Conservation (phyloP, 2,113 vertebrate species). For the Dipodomys spectabilis region DNA sequence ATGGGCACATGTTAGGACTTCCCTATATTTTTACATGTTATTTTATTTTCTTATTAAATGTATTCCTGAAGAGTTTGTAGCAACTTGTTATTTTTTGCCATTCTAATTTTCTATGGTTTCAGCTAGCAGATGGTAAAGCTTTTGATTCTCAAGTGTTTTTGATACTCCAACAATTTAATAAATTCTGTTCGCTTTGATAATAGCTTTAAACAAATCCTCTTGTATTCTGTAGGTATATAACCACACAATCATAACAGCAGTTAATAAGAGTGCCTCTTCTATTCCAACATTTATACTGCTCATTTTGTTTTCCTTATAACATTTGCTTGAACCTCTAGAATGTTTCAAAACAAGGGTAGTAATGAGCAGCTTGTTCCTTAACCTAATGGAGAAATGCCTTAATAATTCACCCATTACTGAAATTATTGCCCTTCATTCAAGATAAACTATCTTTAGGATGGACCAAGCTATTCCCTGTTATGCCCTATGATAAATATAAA, state of each 20-base stretch:
- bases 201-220: constrained; percentile 3
- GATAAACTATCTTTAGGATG: background rate
- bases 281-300: background rate
- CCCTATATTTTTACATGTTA: background rate
- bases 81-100: constrained; percentile 40
- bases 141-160: constrained; percentile 28
- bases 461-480: background rate
- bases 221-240: background rate
- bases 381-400: background rate
- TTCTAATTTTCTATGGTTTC: constrained; percentile 40
- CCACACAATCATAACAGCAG: background rate
- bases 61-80: constrained; percentile 42
- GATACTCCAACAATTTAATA: constrained; percentile 28
- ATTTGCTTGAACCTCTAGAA: background rate
- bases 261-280: background rate
- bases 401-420: background rate
- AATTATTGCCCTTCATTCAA: background rate
- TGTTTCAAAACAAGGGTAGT: constrained; percentile 22
- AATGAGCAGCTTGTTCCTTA: background rate
- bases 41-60: constrained; percentile 57
- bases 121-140: constrained; percentile 43
- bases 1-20: background rate
- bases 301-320: constrained; percentile 9
- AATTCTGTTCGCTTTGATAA: constrained; percentile 54
- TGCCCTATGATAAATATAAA: background rate